Percentiles rank a stretch among this genome's conserved stretches.
Conservation (phyloP, 2,888 invertebrate species). For the Drosophila colorata region DNA sequence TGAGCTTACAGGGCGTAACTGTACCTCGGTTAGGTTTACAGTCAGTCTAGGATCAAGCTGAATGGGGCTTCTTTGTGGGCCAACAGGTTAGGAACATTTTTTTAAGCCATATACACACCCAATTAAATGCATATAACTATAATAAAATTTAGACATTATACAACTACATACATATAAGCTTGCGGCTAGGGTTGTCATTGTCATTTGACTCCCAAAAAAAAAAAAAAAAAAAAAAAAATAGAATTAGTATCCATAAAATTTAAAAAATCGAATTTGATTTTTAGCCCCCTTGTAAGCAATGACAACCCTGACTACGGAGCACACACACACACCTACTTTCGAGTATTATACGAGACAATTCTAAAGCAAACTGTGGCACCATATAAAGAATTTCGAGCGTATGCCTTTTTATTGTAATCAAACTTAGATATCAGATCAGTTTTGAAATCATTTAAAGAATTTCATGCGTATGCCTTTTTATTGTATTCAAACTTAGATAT, state of each 20-base stretch:
- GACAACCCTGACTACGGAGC: slow-evolving; percentile 16
- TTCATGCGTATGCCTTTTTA: slow-evolving; percentile 61
- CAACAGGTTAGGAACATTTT: slow-evolving; percentile 53
- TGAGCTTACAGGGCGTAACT: slow-evolving; percentile 47
- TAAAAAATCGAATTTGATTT: not conserved
- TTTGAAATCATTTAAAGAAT: slow-evolving; percentile 47
- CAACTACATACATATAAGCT: slow-evolving; percentile 26
- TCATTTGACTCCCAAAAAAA: not conserved
- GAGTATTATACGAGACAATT: slow-evolving; percentile 49
- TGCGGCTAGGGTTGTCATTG: slow-evolving; percentile 28
- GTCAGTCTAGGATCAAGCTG: slow-evolving; percentile 27
- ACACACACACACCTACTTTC: slow-evolving; percentile 24
- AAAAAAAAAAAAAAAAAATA: slow-evolving; percentile 18
- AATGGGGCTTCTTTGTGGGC: slow-evolving; percentile 17
- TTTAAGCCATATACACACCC: slow-evolving; percentile 60
- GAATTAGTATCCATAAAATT: slow-evolving; percentile 84
- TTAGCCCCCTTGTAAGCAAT: not conserved
- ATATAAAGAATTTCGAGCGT: slow-evolving; percentile 51
- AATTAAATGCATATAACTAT: slow-evolving; percentile 37
- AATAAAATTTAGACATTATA: slow-evolving; percentile 39
- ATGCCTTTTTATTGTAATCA: slow-evolving; percentile 62
- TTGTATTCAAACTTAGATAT: slow-evolving; percentile 42
- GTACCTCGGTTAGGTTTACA: slow-evolving; percentile 46
- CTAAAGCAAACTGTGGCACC: slow-evolving; percentile 35
- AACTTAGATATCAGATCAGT: slow-evolving; percentile 16